Conservation (phyloP, 2,888 invertebrate genomes). For the Mythimna loreyi region DNA sequence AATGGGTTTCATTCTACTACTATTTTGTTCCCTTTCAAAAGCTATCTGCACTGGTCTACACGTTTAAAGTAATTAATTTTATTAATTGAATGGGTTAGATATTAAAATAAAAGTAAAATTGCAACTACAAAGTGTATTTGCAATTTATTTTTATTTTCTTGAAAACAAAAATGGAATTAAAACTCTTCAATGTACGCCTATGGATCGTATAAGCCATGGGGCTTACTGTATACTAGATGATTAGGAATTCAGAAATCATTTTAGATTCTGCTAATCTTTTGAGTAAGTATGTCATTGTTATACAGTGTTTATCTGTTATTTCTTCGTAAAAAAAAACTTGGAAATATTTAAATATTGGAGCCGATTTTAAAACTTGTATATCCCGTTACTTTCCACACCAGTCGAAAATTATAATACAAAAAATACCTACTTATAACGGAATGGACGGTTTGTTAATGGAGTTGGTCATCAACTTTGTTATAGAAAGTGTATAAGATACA, state of each 20-base stretch:
- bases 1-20: too few species aligned
- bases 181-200: too few species aligned
- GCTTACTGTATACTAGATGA: too few species aligned
- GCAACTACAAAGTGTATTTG: too few species aligned
- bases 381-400: constrained; percentile 52
- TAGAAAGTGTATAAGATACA: constrained; percentile 53
- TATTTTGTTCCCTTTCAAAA: too few species aligned
- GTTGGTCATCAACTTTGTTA: constrained; percentile 49
- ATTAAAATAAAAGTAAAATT: too few species aligned
- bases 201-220: too few species aligned
- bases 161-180: too few species aligned
- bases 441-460: constrained; percentile 42
- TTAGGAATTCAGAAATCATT: not conserved
- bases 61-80: too few species aligned
- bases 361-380: constrained; percentile 13
- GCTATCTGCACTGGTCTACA: too few species aligned
- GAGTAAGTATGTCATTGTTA: not conserved
- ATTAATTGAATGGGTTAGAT: too few species aligned
- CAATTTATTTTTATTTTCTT: too few species aligned
- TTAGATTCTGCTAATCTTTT: not conserved
- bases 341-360: not conserved
- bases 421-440: constrained; percentile 61
- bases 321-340: not conserved
- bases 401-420: constrained; percentile 57
- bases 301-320: not conserved